A percentile compares a stretch with the other conserved stretches of the same genome.
These are phyloP conservation scores for Ephialtes manifestator DNA, from an alignment of 2,888 invertebrate genomes.

Conservation along the genomic window DNA sequence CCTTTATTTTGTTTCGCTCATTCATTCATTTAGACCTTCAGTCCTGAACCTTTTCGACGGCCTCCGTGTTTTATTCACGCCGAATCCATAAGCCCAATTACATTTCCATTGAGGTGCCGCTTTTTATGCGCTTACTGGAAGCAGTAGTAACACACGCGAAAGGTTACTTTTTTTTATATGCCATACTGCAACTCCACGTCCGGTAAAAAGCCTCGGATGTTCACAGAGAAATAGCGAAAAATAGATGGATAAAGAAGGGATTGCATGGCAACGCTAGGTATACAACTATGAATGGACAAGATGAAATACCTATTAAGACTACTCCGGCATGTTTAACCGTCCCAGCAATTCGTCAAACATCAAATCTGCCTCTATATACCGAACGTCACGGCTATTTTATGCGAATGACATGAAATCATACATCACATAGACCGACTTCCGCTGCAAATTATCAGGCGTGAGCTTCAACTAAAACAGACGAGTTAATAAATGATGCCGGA, in stretches of 20 bases:
- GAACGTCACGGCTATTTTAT: conserved; percentile 25
- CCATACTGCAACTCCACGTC: neutral
- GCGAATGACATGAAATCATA: neutral
- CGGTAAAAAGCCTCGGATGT: neutral
- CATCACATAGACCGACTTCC: conserved; percentile 9
- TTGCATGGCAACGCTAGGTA: neutral
- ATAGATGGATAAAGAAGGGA: conserved; percentile 1
- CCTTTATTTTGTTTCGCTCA: neutral
- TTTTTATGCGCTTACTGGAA: neutral
- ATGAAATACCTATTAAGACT: conserved; percentile 4
- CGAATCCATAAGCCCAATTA: conserved; percentile 68
- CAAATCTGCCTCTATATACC: conserved; percentile 15
- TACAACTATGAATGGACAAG: neutral
- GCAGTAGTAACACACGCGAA: conserved; percentile 11
- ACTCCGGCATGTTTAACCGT: too few relatives aligned
- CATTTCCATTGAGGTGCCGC: conserved; percentile 48
- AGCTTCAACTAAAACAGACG: neutral
- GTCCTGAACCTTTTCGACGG: neutral
- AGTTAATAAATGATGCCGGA: conserved; percentile 40
- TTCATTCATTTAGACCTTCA: conserved; percentile 16
- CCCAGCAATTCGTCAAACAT: neutral
- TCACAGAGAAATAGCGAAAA: conserved; percentile 21
- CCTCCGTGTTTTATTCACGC: conserved; percentile 40
- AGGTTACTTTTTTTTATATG: conserved; percentile 8
- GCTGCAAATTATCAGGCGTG: conserved; percentile 22